phyloP scores from a whole-genome alignment of 2,797 vertebrate genomes.

The Vireo griseus region DNA sequence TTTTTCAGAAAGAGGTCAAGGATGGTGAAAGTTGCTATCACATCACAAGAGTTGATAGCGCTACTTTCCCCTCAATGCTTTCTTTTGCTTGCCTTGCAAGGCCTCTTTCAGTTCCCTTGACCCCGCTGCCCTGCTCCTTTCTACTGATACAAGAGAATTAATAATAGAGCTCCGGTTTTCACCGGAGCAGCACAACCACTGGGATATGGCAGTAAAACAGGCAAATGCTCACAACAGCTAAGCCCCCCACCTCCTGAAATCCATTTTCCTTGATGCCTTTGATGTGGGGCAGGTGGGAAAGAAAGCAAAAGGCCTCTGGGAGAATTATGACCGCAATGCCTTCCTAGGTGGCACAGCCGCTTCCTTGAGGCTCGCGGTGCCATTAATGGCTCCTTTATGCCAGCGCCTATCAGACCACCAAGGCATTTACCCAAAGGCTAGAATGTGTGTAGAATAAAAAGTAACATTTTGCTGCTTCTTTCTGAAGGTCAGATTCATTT shows the following conservation, averaged over 20 bases:
- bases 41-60: conserved; percentile 44
- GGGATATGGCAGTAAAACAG: conserved; percentile 22
- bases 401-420: not conserved
- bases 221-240: not conserved
- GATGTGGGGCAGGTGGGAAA: conserved; percentile 61
- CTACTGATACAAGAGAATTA: conserved; percentile 50
- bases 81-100: conserved; percentile 51
- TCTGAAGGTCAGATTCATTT: conserved; percentile 16
- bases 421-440: conserved; percentile 32
- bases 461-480: not conserved
- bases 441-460: not conserved
- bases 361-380: not conserved
- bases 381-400: conserved; percentile 39
- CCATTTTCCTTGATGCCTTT: conserved; percentile 30
- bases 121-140: conserved; percentile 33
- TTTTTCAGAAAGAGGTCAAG: conserved; percentile 46
- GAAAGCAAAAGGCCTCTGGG: conserved; percentile 28
- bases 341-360: not conserved
- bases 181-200: not conserved
- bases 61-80: conserved; percentile 45
- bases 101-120: conserved; percentile 54
- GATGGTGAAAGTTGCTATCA: conserved; percentile 61
- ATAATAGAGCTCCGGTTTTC: conserved; percentile 25
- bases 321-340: not conserved
- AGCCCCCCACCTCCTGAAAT: conserved; percentile 19